These are phyloP conservation scores for Lates japonicus DNA, from an alignment of 2,797 vertebrate species.

Conservation along the genomic window DNA sequence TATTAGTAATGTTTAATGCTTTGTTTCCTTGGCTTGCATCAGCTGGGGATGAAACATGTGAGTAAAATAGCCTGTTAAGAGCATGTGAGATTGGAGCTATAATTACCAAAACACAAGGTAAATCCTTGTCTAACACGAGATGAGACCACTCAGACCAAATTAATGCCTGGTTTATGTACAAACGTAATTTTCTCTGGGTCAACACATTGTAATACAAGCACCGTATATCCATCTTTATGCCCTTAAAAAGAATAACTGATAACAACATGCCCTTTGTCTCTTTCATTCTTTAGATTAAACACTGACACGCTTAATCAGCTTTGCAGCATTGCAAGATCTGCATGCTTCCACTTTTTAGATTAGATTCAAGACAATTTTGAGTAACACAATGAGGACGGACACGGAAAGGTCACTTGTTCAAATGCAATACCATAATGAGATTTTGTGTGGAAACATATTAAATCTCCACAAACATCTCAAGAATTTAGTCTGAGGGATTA, in stretches of 20 bases:
- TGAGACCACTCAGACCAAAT: background rate
- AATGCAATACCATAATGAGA: constrained; percentile 38
- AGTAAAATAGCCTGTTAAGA: background rate
- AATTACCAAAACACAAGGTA: background rate
- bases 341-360: constrained; percentile 40
- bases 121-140: background rate
- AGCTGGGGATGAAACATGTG: constrained; percentile 14
- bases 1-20: constrained; percentile 35
- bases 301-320: constrained; percentile 71
- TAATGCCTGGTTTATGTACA: background rate
- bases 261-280: constrained; percentile 28
- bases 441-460: constrained; percentile 56
- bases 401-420: constrained; percentile 30
- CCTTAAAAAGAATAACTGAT: constrained; percentile 19
- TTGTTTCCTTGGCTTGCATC: constrained; percentile 57
- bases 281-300: constrained; percentile 29
- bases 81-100: background rate
- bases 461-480: constrained; percentile 57
- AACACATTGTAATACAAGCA: background rate
- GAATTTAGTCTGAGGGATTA: constrained; percentile 48
- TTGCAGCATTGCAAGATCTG: constrained; percentile 48
- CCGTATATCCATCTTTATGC: background rate
- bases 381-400: constrained; percentile 29
- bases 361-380: constrained; percentile 31
- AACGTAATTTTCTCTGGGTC: background rate